These are phyloP conservation scores for Myiothlypis coronata DNA, from an alignment of 2,797 vertebrate species.

Conservation along the genomic window DNA sequence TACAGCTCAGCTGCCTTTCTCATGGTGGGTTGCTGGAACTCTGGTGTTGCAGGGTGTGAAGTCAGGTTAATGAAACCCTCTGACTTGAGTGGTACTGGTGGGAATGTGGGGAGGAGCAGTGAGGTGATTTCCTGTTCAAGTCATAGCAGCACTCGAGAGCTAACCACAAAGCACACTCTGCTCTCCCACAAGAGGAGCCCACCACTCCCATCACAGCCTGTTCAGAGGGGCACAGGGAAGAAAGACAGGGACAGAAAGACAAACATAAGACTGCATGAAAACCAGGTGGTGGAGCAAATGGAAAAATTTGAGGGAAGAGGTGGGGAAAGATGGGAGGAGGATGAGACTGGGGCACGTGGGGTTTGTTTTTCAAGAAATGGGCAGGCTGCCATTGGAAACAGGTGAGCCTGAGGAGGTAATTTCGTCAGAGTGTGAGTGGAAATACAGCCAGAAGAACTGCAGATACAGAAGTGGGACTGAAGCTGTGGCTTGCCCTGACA, in stretches of 20 bases:
- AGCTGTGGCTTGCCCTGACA: background rate
- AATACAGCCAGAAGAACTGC: background rate
- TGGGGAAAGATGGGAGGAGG: background rate
- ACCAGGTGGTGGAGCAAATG: background rate
- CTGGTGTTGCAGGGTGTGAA: accelerated
- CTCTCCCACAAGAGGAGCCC: background rate
- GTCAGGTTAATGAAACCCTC: background rate
- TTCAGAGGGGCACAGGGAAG: background rate
- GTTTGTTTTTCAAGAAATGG: background rate
- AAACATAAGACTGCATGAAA: background rate
- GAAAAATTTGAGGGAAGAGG: background rate
- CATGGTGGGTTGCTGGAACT: background rate
- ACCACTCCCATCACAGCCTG: background rate
- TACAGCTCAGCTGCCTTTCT: background rate
- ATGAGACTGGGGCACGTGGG: accelerated
- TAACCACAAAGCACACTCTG: conserved; percentile 6
- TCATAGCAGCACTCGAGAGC: background rate
- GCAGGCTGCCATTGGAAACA: background rate
- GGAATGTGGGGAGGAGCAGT: background rate
- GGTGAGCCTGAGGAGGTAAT: background rate
- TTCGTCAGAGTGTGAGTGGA: accelerated
- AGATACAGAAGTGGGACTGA: background rate
- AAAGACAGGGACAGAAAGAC: background rate
- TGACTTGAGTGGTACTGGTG: background rate
- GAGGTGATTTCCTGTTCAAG: conserved; percentile 22